Evolutionary conservation across 1,140 invertebrate species (phyloP), one percentile per base, ranked within the genome.

Genomic region (Panonychus citri): DNA sequence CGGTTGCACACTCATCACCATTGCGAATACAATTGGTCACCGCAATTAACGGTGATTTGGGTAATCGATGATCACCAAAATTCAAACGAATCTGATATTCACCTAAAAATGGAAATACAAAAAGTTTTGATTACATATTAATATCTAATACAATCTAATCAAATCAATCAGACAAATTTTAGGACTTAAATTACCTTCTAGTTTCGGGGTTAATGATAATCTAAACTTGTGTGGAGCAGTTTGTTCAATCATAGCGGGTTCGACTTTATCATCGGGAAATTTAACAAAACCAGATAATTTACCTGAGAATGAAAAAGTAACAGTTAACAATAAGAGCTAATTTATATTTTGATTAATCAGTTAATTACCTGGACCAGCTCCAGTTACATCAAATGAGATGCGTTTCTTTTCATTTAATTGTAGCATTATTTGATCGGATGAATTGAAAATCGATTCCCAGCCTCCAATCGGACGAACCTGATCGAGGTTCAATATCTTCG

Each of bases 391-490:
- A 62, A 81, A 76, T 25, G 73, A 71, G 52, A 81, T 70, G 49
- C 70, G 70, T 61, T 77, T 72, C 57, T 74, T 71, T 64, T 78
- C 72, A 27, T 72, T 71, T 40, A 74, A 66, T 19, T 66, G 64
- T 8, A 91, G 73, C 59, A 81, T 78, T 2, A 93, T 71, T 19
- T 80, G 63, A 56, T 70, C 81, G 37, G 82, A 74, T 24, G 80
- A 74, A 66, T 85, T 82, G 54, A 82, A 78, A 67, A 63, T 76
- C 74, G 69, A n/a, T 17, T 82, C 78, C 85, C 87, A 91, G 0
- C 89, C 85, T 30, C 85, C 84, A 61, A 78, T 78, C 10, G 79
- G 71, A 25, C 77, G 65, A 19, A 81, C 71, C 66, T 80, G 81
- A 39, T 73, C 63, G 2, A 76, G 73, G 65, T 83, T 79, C 21